Conservation (phyloP, 2,113 vertebrate species). For the Larimichthys polyactis region DNA sequence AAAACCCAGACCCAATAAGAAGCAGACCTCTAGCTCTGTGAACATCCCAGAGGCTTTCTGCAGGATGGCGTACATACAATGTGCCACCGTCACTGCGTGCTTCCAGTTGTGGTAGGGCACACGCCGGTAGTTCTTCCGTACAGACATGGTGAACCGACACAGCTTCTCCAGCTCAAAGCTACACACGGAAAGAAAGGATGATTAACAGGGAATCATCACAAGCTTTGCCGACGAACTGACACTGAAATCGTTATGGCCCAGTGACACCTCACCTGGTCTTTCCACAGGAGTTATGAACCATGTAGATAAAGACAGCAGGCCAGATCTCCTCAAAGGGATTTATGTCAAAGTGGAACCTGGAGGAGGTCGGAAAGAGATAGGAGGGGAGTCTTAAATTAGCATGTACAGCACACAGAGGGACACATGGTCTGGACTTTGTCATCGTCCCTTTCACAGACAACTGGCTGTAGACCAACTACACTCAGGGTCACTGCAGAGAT, state of each 20-base stretch:
- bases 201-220: background rate
- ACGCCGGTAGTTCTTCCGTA: slow-evolving; percentile 97
- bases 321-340: slow-evolving; percentile 95
- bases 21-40: slow-evolving; percentile 93
- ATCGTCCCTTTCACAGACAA: slow-evolving; percentile 30
- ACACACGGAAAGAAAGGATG: background rate
- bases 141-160: slow-evolving; percentile 98
- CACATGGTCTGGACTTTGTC: slow-evolving; percentile 43
- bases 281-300: slow-evolving; percentile 96
- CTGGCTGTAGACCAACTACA: slow-evolving; percentile 23
- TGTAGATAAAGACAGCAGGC: slow-evolving; percentile 97
- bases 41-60: slow-evolving; percentile 92
- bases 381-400: slow-evolving; percentile 42
- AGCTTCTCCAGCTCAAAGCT: slow-evolving; percentile 98
- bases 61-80: slow-evolving; percentile 98
- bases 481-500: slow-evolving; percentile 15
- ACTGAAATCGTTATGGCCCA: background rate
- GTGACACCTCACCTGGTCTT: slow-evolving; percentile 87
- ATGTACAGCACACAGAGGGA: slow-evolving; percentile 26
- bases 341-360: slow-evolving; percentile 98
- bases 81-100: slow-evolving; percentile 94
- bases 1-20: slow-evolving; percentile 6
- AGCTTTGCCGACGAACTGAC: background rate
- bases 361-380: slow-evolving; percentile 23
- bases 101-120: slow-evolving; percentile 99